phyloP scores from a whole-genome alignment of 2,888 invertebrate genomes.

The Prosapia bicincta region DNA sequence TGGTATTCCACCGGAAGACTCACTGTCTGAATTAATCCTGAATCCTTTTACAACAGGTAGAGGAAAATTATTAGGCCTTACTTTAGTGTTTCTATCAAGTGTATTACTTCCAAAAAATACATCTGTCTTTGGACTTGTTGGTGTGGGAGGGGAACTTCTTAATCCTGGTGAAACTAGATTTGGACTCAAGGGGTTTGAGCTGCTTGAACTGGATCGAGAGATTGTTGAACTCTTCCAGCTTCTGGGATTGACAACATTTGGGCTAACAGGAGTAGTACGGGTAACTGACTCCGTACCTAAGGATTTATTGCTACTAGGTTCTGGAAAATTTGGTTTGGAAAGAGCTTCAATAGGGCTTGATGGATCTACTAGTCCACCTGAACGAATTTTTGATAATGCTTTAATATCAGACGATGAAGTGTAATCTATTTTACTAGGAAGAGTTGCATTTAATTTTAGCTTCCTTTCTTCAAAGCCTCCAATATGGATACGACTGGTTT shows the following conservation, averaged over 20 bases:
- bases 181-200: not conserved
- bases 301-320: not conserved
- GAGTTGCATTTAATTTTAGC: not conserved
- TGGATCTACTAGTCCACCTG: conserved; percentile 6
- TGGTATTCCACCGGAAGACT: conserved; percentile 21
- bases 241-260: not conserved
- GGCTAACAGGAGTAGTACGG: not conserved
- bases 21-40: not conserved
- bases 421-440: not conserved
- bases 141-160: not conserved
- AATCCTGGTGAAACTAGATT: not conserved
- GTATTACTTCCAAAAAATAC: not conserved
- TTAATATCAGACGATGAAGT: conserved; percentile 8
- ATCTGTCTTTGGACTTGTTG: not conserved
- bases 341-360: conserved; percentile 2
- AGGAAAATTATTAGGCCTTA: conserved; percentile 6
- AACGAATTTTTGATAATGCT: conserved; percentile 16
- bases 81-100: not conserved
- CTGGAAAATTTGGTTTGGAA: not conserved
- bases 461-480: not conserved
- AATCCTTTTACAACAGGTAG: conserved; percentile 22
- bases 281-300: not conserved
- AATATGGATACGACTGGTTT: not conserved
- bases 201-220: not conserved
- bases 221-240: not conserved